Percentiles rank a stretch among this genome's conserved stretches.
phyloP scores from a whole-genome alignment of 2,113 vertebrate genomes.

The Erpornis zantholeuca region DNA sequence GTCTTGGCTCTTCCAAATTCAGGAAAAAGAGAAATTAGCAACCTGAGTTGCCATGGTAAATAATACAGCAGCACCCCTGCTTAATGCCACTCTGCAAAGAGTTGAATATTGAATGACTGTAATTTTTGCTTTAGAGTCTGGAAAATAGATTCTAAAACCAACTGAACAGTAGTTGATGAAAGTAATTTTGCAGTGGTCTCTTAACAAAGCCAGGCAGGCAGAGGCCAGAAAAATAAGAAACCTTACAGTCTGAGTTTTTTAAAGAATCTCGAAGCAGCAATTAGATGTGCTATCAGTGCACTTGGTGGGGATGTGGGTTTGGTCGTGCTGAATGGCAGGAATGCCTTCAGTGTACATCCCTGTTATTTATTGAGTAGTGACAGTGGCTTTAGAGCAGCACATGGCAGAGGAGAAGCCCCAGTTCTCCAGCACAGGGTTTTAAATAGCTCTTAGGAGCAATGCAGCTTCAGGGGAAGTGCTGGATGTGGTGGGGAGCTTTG shows the following conservation, averaged over 20 bases:
- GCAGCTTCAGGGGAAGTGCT: not conserved
- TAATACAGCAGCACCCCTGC: not conserved
- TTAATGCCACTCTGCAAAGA: constrained; percentile 1
- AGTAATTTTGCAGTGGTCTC: constrained; percentile 10
- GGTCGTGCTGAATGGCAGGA: not conserved
- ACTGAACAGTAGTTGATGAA: not conserved
- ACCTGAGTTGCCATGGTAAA: constrained; percentile 36
- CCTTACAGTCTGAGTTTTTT: not conserved
- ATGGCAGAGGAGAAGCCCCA: not conserved
- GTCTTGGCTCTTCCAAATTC: not conserved
- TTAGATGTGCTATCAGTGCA: not conserved
- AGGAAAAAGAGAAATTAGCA: constrained; percentile 1
- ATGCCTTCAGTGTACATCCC: not conserved
- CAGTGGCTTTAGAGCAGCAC: not conserved
- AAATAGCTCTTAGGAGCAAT: not conserved
- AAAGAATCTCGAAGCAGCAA: not conserved
- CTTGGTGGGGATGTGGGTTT: not conserved
- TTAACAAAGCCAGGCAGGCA: not conserved
- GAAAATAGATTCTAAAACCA: constrained; percentile 19
- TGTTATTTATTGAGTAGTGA: constrained; percentile 37
- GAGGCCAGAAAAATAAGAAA: constrained; percentile 10
- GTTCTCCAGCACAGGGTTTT: not conserved
- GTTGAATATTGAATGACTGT: not conserved
- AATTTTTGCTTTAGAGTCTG: constrained; percentile 30
- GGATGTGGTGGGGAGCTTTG: not conserved